Evolutionary conservation across 1,140 invertebrate species (phyloP), one percentile per base, ranked within the genome.

Genomic region (Papilio polyxenes): DNA sequence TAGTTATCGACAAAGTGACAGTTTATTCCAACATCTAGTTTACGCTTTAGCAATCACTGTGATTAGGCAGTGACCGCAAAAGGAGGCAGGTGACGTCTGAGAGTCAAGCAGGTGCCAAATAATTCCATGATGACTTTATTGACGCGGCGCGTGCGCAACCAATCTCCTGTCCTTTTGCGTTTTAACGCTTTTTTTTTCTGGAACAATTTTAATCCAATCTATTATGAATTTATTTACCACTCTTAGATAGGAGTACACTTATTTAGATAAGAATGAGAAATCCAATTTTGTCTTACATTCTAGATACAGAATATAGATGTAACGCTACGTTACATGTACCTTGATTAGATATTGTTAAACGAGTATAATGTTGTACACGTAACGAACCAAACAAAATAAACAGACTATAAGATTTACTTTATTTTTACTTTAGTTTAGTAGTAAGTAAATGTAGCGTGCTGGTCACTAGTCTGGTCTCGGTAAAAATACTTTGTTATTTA

Each of bases 21-120:
- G 75, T 31, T 77, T 76, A 76, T 62, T n/a, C 31, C 77, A 79
- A 79, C 75, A 53, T 11, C 75, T 77, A 65, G 78, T 69, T 65
- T 20, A 80, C 59, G 78, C 59, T 80, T 80, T 44, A 65, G n/a
- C 40, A 69, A 80, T 69, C 78, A 69, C 44, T 40, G 78, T 37
- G 11, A 80, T 80, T 80, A 80, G 78, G 7, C n/a, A 48, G 37
- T 17, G 78, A 80, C 78, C 77, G 59, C 78, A 80, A 80, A 48
- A 15, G 78, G 62, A 48, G 78, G 37, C 78, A 65, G 59, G 78
- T 65, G 56, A 69, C 44, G 31, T 15, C 76, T 80, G 75, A 75
- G 78, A 85, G 74, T 48, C 69, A 82, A 84, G 89, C 91, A 92
- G 90, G 89, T 90, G 91, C 86, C 87, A 82, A 87, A 82, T 84